These are phyloP conservation scores for Euwallacea fornicatus DNA, from an alignment of 1,140 invertebrate genomes.

Conservation along the genomic window DNA sequence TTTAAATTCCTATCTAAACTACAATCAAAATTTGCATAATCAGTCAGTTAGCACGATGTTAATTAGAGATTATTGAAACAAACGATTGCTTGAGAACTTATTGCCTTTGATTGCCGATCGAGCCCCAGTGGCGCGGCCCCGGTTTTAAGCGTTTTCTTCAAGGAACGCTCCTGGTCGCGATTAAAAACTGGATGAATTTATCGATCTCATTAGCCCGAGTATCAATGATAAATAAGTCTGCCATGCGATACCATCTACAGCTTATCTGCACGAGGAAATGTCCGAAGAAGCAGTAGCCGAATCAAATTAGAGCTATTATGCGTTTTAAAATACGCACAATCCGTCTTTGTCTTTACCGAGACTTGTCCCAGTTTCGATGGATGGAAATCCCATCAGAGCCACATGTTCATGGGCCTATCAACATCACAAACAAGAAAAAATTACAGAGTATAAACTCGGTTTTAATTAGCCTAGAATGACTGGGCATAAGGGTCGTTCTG, in stretches of 20 bases:
- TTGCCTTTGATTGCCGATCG: too few species aligned
- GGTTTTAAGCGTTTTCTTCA: neutral
- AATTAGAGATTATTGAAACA: too few species aligned
- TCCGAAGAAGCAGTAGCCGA: slow-evolving; percentile 2
- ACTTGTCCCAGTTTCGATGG: too few species aligned
- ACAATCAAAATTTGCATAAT: too few species aligned
- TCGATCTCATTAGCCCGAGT: neutral
- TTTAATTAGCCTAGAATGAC: slow-evolving; percentile 21
- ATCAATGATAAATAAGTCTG: slow-evolving; percentile 4
- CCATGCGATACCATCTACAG: neutral
- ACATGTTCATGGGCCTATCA: neutral
- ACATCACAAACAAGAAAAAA: slow-evolving; percentile 9
- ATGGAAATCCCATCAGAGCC: neutral
- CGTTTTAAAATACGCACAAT: neutral
- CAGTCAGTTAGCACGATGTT: too few species aligned
- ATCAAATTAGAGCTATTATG: slow-evolving; percentile 5
- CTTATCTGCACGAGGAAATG: neutral
- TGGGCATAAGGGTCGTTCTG: slow-evolving; percentile 14
- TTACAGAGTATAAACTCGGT: slow-evolving; percentile 16
- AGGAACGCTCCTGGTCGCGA: too few species aligned
- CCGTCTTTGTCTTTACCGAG: too few species aligned
- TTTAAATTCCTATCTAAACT: too few species aligned
- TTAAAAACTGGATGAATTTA: neutral
- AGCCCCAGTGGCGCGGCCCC: too few species aligned
- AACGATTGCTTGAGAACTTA: too few species aligned